These are phyloP conservation scores for Druceiella hillmani DNA, from an alignment of 2,888 invertebrate species.

Conservation along the genomic window DNA sequence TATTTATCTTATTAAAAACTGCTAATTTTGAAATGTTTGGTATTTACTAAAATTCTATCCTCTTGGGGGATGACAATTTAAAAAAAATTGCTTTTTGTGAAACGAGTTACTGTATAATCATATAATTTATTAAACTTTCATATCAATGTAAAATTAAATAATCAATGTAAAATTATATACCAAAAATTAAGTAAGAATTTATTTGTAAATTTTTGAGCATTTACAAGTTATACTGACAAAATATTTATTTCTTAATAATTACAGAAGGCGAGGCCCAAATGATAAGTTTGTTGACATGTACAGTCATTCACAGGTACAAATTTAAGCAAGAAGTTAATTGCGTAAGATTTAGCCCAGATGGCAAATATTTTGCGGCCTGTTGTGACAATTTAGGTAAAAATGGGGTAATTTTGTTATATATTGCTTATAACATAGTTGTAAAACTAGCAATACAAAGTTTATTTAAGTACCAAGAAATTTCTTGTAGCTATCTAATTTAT, in stretches of 20 bases:
- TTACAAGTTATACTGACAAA: no score
- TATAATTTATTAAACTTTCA: no score
- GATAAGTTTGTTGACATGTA: conserved; percentile 79
- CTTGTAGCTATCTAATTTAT: not conserved
- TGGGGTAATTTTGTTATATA: conserved; percentile 3
- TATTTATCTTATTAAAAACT: conserved; percentile 4
- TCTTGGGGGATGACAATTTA: no score
- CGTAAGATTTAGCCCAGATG: conserved; percentile 90
- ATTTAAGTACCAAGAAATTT: not conserved
- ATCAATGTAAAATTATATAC: no score
- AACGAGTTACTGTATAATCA: no score
- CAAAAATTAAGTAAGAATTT: no score
- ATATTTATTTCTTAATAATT: conserved; percentile 24
- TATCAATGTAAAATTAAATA: no score
- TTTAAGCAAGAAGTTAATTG: conserved; percentile 73
- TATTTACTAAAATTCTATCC: no score
- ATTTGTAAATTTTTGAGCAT: no score
- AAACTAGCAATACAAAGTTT: not conserved
- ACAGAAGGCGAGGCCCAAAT: conserved; percentile 75
- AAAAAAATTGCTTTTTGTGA: no score
- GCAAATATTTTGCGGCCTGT: conserved; percentile 86
- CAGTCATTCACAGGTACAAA: conserved; percentile 76
- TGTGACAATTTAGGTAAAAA: conserved; percentile 71
- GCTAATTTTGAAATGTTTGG: conserved; percentile 6
- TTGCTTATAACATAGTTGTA: not conserved